A percentile compares a stretch with the other conserved stretches of the same genome.
These are phyloP conservation scores for Hiodon alosoides DNA, from an alignment of 2,113 vertebrate genomes.

Conservation along the genomic window DNA sequence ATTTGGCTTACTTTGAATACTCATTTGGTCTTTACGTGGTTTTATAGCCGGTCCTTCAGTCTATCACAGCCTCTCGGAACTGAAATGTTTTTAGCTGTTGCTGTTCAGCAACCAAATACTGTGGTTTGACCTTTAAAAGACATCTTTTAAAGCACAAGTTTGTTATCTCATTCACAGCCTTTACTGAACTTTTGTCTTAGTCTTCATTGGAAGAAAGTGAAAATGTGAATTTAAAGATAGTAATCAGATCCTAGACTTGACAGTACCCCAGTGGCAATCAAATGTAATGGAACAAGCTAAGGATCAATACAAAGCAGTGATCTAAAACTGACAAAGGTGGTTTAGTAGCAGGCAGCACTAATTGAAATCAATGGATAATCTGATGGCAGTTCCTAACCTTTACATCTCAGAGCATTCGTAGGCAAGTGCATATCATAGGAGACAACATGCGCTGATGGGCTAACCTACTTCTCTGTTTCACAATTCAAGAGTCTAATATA, in stretches of 20 bases:
- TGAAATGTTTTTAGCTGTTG: conserved; percentile 11
- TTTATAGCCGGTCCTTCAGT: neutral
- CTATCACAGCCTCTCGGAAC: neutral
- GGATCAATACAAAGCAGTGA: conserved; percentile 63
- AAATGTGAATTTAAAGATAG: conserved; percentile 31
- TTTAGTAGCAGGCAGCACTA: conserved; percentile 62
- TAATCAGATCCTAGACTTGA: conserved; percentile 49
- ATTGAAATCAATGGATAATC: conserved; percentile 77
- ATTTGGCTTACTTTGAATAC: too few relatives aligned
- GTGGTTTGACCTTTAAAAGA: conserved; percentile 43
- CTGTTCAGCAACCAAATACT: conserved; percentile 19
- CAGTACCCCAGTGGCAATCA: conserved; percentile 51
- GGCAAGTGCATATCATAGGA: conserved; percentile 43
- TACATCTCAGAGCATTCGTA: conserved; percentile 59
- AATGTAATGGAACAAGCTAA: conserved; percentile 59
- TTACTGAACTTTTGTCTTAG: conserved; percentile 33
- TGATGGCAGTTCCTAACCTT: conserved; percentile 68
- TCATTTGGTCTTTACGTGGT: too few relatives aligned
- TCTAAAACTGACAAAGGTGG: conserved; percentile 66
- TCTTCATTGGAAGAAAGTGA: conserved; percentile 21
- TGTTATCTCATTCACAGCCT: conserved; percentile 47
- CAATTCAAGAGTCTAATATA: conserved; percentile 44
- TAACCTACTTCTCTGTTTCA: conserved; percentile 54
- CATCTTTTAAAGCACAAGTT: conserved; percentile 20
- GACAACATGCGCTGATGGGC: conserved; percentile 39